These are phyloP conservation scores for Microtus richardsoni DNA, from an alignment of 2,113 vertebrate species.

Conservation along the genomic window DNA sequence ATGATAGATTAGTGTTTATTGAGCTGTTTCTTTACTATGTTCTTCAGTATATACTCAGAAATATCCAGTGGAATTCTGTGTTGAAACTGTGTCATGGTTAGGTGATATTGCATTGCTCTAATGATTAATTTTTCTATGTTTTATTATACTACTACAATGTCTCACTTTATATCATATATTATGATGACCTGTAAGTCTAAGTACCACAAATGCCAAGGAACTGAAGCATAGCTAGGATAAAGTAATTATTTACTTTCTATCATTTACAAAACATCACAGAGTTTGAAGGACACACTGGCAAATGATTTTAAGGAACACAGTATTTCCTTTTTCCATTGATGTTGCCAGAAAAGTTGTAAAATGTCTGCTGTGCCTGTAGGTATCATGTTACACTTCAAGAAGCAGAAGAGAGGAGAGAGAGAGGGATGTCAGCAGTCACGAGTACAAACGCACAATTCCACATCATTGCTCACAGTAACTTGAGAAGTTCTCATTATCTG, in stretches of 20 bases:
- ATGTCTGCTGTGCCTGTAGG: not conserved
- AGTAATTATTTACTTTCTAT: not conserved
- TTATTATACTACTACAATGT: not conserved
- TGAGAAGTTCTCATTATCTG: not conserved
- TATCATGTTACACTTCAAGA: not conserved
- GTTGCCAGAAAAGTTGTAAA: not conserved
- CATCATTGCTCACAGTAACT: not conserved
- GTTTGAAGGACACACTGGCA: not conserved
- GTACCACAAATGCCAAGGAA: not conserved
- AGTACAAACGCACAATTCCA: not conserved
- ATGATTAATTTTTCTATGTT: not conserved
- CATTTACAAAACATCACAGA: not conserved
- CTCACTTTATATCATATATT: not conserved
- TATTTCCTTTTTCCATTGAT: not conserved
- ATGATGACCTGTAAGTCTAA: slow-evolving; percentile 12
- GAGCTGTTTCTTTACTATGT: not conserved
- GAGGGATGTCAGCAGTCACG: fast-evolving
- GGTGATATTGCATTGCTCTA: not conserved
- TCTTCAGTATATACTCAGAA: not conserved
- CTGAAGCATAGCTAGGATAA: not conserved
- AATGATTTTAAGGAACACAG: not conserved
- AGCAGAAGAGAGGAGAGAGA: not conserved
- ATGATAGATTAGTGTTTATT: not conserved
- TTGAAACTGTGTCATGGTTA: not conserved
- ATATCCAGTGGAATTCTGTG: not conserved